Conservation (phyloP, 2,797 vertebrate species). For the Orestias chungarensis region DNA sequence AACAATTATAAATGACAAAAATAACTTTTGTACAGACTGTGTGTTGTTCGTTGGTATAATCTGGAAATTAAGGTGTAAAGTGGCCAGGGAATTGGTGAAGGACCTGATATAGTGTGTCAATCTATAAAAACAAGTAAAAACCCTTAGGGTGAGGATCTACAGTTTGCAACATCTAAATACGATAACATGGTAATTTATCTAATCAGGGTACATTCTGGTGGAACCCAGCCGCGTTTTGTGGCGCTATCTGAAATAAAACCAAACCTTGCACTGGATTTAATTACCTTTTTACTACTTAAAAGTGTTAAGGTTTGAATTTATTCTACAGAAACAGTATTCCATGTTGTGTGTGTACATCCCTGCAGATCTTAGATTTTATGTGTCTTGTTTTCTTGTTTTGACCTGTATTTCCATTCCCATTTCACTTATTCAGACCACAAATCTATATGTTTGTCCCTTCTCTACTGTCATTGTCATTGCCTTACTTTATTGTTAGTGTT, state of each 20-base stretch:
- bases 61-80: background rate
- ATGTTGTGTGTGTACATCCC: conserved; percentile 31
- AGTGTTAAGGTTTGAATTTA: no score
- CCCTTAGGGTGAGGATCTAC: background rate
- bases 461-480: background rate
- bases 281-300: no score
- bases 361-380: conserved; percentile 24
- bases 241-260: no score
- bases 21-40: background rate
- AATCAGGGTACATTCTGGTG: no score
- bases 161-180: background rate
- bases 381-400: background rate
- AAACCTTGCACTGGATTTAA: background rate
- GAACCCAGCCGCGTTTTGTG: no score
- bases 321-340: no score
- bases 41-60: background rate
- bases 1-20: background rate
- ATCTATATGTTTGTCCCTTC: background rate
- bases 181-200: no score
- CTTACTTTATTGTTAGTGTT: background rate
- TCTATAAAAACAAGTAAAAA: background rate
- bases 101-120: background rate
- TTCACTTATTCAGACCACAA: background rate
- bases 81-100: background rate
- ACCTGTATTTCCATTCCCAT: background rate